Conservation (phyloP, 2,113 vertebrate species). For the Nannobrachium achirus region DNA sequence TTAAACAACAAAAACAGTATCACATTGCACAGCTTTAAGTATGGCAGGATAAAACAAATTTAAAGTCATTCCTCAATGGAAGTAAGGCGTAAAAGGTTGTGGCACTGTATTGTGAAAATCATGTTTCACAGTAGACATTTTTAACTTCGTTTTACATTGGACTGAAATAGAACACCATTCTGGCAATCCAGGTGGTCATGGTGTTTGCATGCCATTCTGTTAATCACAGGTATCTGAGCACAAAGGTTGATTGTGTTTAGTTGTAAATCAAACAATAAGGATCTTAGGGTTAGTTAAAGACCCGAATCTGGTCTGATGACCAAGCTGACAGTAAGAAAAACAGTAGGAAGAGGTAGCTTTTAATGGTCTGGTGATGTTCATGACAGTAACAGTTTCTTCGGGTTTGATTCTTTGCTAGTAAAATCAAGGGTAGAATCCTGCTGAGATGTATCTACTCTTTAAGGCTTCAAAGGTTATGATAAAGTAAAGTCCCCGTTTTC, state of each 20-base stretch:
- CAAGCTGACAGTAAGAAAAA: neutral
- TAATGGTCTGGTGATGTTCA: neutral
- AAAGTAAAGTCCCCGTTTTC: too few species aligned
- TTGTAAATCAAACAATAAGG: too few species aligned
- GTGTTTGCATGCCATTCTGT: too few species aligned
- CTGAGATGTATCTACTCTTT: too few species aligned
- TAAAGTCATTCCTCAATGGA: neutral
- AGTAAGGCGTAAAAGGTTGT: neutral
- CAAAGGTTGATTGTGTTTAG: too few species aligned
- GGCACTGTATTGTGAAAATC: neutral
- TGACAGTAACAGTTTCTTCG: too few species aligned
- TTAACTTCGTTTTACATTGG: neutral
- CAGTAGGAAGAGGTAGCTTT: conserved; percentile 23
- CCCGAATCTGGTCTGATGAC: neutral
- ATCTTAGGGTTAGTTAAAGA: neutral
- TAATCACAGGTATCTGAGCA: too few species aligned
- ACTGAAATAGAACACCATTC: too few species aligned
- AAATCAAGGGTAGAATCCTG: too few species aligned
- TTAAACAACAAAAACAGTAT: conserved; percentile 2
- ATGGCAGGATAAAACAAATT: neutral
- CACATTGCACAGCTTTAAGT: conserved; percentile 5
- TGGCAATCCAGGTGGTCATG: too few species aligned
- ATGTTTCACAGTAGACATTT: neutral
- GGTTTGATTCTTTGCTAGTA: too few species aligned
- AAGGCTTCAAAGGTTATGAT: too few species aligned